These are phyloP conservation scores for Acromyrmex echinatior DNA, from an alignment of 1,140 invertebrate genomes.

Conservation along the genomic window DNA sequence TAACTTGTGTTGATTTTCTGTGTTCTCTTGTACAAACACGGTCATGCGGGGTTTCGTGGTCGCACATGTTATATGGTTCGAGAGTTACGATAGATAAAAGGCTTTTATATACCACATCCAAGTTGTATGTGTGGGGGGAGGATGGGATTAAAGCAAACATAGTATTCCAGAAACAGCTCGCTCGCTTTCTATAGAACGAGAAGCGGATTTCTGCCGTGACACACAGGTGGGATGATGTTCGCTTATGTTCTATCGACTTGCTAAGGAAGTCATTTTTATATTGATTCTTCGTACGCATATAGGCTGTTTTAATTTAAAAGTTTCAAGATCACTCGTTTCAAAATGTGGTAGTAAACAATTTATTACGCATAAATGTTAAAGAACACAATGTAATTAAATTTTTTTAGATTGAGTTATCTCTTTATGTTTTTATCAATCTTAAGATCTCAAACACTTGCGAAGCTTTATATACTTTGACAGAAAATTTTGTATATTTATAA, in stretches of 20 bases:
- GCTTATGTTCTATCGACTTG: conserved; percentile 1
- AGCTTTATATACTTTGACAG: not conserved
- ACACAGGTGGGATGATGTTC: not conserved
- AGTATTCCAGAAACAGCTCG: conserved; percentile 30
- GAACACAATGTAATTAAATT: not conserved
- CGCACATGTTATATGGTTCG: conserved; percentile 31
- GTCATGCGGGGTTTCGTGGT: conserved; percentile 5
- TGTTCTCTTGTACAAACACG: conserved; percentile 59
- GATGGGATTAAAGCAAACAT: conserved; percentile 46
- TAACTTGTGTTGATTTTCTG: conserved; percentile 69
- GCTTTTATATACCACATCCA: conserved; percentile 44
- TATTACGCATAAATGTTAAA: not conserved
- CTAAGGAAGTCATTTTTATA: conserved; percentile 37
- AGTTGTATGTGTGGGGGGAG: not conserved
- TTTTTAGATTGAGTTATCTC: not conserved
- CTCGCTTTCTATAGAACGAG: conserved; percentile 3
- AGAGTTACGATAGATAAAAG: conserved; percentile 59
- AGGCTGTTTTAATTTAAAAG: not conserved
- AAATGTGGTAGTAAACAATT: not conserved
- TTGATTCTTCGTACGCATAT: not conserved
- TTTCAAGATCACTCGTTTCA: not conserved
- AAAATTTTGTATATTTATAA: not conserved
- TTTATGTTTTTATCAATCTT: not conserved
- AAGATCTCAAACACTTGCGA: not conserved
- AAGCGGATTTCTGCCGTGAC: not conserved